These are phyloP conservation scores for Thymelicus lineola DNA, from an alignment of 2,888 invertebrate genomes.

Conservation along the genomic window DNA sequence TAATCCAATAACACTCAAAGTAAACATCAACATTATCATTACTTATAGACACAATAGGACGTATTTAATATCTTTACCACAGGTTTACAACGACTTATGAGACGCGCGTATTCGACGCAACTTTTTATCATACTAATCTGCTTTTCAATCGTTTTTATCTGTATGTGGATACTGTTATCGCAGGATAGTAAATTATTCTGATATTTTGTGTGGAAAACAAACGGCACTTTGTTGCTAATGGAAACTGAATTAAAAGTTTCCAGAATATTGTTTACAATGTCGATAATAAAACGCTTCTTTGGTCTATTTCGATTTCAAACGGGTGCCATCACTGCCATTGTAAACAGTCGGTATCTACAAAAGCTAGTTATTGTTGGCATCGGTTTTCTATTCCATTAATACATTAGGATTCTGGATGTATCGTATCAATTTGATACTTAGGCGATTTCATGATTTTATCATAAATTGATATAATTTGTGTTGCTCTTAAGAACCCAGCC, in stretches of 20 bases:
- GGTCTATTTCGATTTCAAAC: conserved; percentile 45
- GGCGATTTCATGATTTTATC: not conserved
- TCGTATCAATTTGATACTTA: not conserved
- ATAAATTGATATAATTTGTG: not conserved
- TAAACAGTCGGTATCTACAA: conserved; percentile 9
- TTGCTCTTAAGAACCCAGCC: too few species aligned
- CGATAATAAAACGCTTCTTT: conserved; percentile 56
- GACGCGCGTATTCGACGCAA: conserved; percentile 54
- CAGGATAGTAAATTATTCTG: conserved; percentile 69
- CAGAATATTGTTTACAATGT: conserved; percentile 44
- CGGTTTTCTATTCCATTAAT: conserved; percentile 21
- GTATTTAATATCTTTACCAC: conserved; percentile 1
- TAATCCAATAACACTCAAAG: conserved; percentile 57
- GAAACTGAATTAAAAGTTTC: conserved; percentile 47
- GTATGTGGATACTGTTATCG: conserved; percentile 62
- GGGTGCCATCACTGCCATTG: conserved; percentile 31
- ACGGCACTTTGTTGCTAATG: conserved; percentile 40
- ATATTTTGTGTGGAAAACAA: conserved; percentile 60
- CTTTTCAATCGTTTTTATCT: conserved; percentile 64
- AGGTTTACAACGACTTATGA: conserved; percentile 35
- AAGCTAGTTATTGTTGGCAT: conserved; percentile 49
- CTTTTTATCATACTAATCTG: conserved; percentile 72
- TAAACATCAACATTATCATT: conserved; percentile 58
- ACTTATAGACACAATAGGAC: not conserved
- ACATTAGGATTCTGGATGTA: not conserved